These are phyloP conservation scores for Aphidoletes aphidimyza DNA, from an alignment of 2,888 invertebrate genomes.

Conservation along the genomic window DNA sequence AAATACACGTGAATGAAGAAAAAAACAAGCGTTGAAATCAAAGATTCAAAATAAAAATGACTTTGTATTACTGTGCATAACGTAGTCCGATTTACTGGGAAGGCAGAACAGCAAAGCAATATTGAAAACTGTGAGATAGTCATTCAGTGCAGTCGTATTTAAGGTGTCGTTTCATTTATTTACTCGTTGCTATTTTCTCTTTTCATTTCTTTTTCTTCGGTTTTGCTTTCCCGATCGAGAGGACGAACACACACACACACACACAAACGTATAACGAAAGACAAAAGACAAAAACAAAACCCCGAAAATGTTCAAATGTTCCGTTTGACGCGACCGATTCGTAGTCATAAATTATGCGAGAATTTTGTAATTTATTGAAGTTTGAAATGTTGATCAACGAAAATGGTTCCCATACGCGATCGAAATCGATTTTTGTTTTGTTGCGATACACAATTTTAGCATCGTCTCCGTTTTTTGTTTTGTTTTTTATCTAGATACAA, in stretches of 20 bases:
- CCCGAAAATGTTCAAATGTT: no score
- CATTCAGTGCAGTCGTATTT: background rate
- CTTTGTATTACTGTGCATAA: no score
- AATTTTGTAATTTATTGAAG: conserved; percentile 42
- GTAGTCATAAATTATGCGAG: conserved; percentile 34
- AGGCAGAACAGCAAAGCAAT: background rate
- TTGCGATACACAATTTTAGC: conserved; percentile 7
- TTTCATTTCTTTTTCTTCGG: background rate
- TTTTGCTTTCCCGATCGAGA: no score
- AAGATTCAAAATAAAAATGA: background rate
- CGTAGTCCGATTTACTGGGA: background rate
- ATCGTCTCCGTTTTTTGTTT: background rate
- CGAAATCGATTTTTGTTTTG: background rate
- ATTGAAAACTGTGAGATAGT: conserved; percentile 12
- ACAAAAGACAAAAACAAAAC: background rate
- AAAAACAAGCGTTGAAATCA: background rate
- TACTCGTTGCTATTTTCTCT: background rate
- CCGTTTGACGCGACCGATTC: conserved; percentile 34
- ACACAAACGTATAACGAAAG: background rate
- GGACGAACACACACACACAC: no score
- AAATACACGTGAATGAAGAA: background rate
- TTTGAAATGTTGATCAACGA: background rate
- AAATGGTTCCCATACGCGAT: conserved; percentile 1
- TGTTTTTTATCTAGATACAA: no score
- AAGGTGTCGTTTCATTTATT: background rate